Evolutionary conservation across 2,113 vertebrate species (phyloP).

Genomic region (Dipodomys spectabilis): DNA sequence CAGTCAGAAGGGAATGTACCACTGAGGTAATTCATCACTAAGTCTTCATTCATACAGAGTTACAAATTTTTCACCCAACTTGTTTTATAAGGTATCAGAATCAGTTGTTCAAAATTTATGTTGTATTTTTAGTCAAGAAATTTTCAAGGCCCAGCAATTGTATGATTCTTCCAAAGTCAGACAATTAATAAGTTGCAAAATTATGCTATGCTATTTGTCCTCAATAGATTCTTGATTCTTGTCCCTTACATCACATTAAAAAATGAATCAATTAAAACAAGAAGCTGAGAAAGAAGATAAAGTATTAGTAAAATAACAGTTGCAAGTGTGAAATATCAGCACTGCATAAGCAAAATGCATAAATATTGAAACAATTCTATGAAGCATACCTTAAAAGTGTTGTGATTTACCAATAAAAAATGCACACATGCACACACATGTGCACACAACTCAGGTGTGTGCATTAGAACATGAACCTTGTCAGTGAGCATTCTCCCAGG

Average conservation of each 20-base stretch:
- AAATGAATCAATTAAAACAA: not conserved
- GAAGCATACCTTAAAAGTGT: not conserved
- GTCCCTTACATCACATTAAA: not conserved
- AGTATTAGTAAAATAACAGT: not conserved
- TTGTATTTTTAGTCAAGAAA: not conserved
- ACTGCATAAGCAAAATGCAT: not conserved
- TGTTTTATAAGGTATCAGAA: not conserved
- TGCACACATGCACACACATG: not conserved
- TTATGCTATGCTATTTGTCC: not conserved
- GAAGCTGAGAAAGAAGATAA: not conserved
- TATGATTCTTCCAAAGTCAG: not conserved
- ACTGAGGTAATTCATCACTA: no score
- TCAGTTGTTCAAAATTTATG: no score
- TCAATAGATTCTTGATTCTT: not conserved
- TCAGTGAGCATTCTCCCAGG: not conserved
- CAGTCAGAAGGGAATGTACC: no score
- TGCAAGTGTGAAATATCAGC: not conserved
- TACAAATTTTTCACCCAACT: not conserved
- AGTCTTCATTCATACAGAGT: not conserved
- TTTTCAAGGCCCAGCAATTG: not conserved
- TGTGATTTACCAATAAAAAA: not conserved
- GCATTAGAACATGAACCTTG: not conserved
- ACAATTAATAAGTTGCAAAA: not conserved
- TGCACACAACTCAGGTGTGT: not conserved
- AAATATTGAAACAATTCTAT: not conserved